Conservation (phyloP, 2,797 vertebrate species). For the Hippoglossus hippoglossus region DNA sequence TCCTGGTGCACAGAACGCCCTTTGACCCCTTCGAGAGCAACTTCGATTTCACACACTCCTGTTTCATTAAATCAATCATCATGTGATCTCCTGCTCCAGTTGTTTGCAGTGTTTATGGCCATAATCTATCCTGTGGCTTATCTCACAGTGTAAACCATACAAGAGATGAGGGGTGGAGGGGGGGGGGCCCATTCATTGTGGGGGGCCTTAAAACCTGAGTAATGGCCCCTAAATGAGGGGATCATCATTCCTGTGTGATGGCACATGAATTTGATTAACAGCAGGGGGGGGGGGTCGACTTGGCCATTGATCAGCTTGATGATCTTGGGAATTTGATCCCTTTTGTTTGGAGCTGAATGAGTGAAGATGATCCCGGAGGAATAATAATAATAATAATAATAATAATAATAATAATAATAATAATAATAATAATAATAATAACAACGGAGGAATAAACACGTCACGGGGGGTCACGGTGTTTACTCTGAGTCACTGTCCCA, state of each 20-base stretch:
- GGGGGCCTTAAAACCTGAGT: conserved; percentile 61
- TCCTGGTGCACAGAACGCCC: too few relatives aligned
- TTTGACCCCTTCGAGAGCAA: too few relatives aligned
- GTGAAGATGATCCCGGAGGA: conserved; percentile 56
- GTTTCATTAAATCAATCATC: conserved; percentile 49
- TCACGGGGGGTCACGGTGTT: conserved; percentile 33
- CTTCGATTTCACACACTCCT: neutral
- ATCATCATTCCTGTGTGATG: conserved; percentile 63
- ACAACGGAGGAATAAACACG: conserved; percentile 56
- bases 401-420: too few relatives aligned
- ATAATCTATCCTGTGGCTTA: conserved; percentile 45
- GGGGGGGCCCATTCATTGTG: neutral
- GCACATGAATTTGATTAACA: conserved; percentile 44
- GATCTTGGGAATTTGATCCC: conserved; percentile 70
- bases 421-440: neutral
- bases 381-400: too few relatives aligned
- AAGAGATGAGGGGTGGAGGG: conserved; percentile 16
- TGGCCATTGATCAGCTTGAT: conserved; percentile 65
- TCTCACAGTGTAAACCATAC: conserved; percentile 39
- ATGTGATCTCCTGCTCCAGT: conserved; percentile 17
- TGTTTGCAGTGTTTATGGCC: conserved; percentile 48
- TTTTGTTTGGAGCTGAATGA: conserved; percentile 67
- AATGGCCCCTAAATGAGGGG: conserved; percentile 69
- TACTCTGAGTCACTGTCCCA: conserved; percentile 71
- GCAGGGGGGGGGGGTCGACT: neutral